Conservation (phyloP, 2,797 vertebrate genomes). For the Microcaecilia unicolor region DNA sequence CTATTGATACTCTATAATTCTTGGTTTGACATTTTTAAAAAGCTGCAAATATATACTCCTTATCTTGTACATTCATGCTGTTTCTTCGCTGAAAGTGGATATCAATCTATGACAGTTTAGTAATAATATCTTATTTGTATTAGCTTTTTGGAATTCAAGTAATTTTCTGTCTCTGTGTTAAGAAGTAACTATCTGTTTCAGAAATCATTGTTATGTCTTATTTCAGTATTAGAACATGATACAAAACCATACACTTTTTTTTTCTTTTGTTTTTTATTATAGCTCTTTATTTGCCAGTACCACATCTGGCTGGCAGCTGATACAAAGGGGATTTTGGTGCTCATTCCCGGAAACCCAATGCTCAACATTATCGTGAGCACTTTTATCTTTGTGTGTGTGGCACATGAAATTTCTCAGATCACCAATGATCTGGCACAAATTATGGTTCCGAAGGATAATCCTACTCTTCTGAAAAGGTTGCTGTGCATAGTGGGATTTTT, state of each 20-base stretch:
- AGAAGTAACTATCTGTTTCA: not conserved
- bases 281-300: constrained; percentile 98
- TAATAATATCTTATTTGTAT: not conserved
- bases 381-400: constrained; percentile 96
- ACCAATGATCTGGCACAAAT: constrained; percentile 92
- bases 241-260: not conserved
- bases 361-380: constrained; percentile 91
- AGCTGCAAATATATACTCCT: no score
- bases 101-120: not conserved
- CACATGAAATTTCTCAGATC: constrained; percentile 93
- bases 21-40: no score
- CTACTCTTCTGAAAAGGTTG: constrained; percentile 76
- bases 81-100: no score
- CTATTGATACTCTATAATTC: no score
- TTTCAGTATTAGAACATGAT: no score
- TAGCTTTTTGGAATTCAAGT: not conserved
- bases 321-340: constrained; percentile 90
- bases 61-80: no score
- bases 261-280: constrained; percentile 19
- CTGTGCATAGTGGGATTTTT: constrained; percentile 60
- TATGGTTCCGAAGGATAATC: constrained; percentile 84
- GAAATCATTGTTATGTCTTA: not conserved
- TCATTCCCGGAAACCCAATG: constrained; percentile 84
- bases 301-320: constrained; percentile 97
- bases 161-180: not conserved